A percentile compares a stretch with the other conserved stretches of the same genome.
phyloP scores from a whole-genome alignment of 2,888 invertebrate species.

The Sinotaia quadrata region DNA sequence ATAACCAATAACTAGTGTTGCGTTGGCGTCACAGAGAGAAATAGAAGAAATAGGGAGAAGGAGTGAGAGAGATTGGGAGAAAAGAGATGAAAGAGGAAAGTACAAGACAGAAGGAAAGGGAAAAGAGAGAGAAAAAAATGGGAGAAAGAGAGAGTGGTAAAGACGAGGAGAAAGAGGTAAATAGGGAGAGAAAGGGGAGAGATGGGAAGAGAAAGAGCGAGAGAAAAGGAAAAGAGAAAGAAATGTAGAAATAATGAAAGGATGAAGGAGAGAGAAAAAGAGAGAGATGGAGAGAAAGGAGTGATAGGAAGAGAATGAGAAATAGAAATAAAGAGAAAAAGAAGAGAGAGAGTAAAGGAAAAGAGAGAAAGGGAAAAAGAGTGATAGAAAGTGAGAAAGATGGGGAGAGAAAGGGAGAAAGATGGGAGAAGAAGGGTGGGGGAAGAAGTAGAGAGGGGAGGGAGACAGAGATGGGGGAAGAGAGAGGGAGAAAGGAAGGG shows the following conservation, averaged over 20 bases:
- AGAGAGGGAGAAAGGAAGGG: not conserved
- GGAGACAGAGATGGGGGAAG: not conserved
- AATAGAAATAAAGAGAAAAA: not conserved
- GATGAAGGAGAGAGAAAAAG: not conserved
- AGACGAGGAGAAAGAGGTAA: not conserved
- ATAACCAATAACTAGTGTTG: too few species aligned
- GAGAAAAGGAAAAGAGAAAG: not conserved
- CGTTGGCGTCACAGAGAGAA: too few species aligned
- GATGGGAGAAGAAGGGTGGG: conserved; percentile 9
- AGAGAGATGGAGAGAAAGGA: not conserved
- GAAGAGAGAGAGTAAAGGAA: not conserved
- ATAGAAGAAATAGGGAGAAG: not conserved
- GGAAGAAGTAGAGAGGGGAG: not conserved
- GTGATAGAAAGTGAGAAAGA: not conserved
- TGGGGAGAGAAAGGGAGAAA: not conserved
- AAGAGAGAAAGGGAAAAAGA: not conserved
- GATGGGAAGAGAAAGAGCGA: not conserved
- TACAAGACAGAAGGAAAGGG: not conserved
- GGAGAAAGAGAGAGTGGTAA: not conserved
- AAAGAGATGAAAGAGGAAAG: not conserved
- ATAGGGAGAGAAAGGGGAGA: not conserved
- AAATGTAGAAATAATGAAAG: not conserved
- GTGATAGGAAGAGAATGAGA: not conserved
- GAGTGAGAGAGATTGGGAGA: not conserved
- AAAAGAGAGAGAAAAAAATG: not conserved